Conservation (phyloP, 2,888 invertebrate genomes). For the Amblyjoppa proteus region DNA sequence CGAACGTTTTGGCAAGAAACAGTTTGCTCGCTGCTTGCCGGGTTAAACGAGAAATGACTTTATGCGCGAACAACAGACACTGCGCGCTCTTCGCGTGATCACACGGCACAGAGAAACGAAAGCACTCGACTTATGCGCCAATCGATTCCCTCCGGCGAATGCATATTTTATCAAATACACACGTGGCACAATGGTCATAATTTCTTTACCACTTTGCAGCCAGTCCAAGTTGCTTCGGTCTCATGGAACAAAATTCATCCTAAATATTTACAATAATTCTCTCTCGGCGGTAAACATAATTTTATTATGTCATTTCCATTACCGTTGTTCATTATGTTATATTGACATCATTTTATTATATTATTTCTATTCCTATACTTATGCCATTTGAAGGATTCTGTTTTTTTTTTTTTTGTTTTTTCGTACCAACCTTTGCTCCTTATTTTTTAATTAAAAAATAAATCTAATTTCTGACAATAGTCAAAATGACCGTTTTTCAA, state of each 20-base stretch:
- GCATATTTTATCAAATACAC: slow-evolving; percentile 3
- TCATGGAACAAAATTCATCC: neutral
- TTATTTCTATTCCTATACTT: too few species aligned
- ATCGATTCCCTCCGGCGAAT: slow-evolving; percentile 46
- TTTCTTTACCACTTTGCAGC: neutral
- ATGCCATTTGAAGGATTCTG: too few species aligned
- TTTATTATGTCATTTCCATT: too few species aligned
- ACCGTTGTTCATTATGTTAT: too few species aligned
- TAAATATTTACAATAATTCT: neutral
- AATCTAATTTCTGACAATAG: too few species aligned
- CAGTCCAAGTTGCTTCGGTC: neutral
- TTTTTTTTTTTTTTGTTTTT: too few species aligned
- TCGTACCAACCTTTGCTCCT: too few species aligned
- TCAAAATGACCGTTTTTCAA: too few species aligned
- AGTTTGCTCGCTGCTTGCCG: neutral
- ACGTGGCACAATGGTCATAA: neutral
- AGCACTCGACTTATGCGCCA: slow-evolving; percentile 35
- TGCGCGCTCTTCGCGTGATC: slow-evolving; percentile 36
- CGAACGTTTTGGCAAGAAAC: slow-evolving; percentile 32
- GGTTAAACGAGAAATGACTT: slow-evolving; percentile 18
- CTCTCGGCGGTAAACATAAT: too few species aligned
- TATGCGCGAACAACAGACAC: slow-evolving; percentile 12
- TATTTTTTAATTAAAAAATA: too few species aligned
- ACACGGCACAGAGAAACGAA: slow-evolving; percentile 34
- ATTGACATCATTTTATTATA: too few species aligned